Evolutionary conservation across 2,113 vertebrate species (phyloP).

Genomic region (Eptesicus fuscus): DNA sequence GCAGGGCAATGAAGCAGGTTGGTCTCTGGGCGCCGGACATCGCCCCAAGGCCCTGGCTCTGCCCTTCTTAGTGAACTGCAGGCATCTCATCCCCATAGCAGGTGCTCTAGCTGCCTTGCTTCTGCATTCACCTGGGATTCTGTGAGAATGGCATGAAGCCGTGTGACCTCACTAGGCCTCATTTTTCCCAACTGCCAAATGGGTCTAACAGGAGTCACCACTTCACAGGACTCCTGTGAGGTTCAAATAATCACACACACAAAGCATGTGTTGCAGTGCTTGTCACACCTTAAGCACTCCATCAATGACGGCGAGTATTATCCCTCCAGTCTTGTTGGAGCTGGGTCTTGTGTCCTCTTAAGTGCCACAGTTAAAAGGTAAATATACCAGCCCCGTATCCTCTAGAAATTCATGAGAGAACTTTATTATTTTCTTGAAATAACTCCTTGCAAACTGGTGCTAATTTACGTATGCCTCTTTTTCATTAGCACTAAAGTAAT

Average conservation of each 20-base stretch:
- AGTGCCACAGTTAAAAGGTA: neutral
- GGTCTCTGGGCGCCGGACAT: neutral
- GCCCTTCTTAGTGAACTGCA: neutral
- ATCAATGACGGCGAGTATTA: accelerated
- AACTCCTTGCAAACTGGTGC: neutral
- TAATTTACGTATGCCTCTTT: conserved; percentile 1
- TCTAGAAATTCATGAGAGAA: neutral
- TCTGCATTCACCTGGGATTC: neutral
- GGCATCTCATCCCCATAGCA: neutral
- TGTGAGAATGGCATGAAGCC: neutral
- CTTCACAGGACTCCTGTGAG: neutral
- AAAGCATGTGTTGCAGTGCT: neutral
- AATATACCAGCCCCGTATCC: neutral
- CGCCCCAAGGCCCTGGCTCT: neutral
- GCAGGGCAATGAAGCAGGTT: neutral
- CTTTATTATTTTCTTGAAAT: neutral
- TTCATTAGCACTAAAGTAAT: neutral
- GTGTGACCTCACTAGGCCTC: neutral
- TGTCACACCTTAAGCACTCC: neutral
- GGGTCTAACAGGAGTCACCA: neutral
- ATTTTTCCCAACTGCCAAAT: neutral
- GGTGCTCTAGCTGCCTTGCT: too few species aligned
- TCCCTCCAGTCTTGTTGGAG: neutral
- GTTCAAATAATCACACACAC: neutral
- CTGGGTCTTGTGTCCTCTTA: neutral